These are phyloP conservation scores for Chlorodrepanis virens DNA, from an alignment of 2,113 vertebrate genomes.

Conservation along the genomic window DNA sequence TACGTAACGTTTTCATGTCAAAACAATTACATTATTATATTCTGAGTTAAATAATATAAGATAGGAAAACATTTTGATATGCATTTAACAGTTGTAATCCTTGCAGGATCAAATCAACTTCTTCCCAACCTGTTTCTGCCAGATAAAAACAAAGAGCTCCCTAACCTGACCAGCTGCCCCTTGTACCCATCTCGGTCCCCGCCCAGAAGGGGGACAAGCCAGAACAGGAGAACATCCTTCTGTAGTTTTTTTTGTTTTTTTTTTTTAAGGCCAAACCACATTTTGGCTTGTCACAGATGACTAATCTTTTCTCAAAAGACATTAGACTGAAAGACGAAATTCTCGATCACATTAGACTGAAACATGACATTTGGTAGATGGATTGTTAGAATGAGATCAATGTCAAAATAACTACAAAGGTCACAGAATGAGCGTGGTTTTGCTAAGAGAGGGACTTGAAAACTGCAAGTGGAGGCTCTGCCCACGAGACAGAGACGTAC, in stretches of 20 bases:
- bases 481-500: neutral
- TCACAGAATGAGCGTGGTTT: accelerated
- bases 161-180: neutral
- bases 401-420: neutral
- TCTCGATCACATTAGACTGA: neutral
- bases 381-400: neutral
- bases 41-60: conserved; percentile 77
- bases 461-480: neutral
- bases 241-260: neutral
- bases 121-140: conserved; percentile 25
- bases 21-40: conserved; percentile 81
- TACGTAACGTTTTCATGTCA: conserved; percentile 74
- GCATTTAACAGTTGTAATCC: conserved; percentile 70
- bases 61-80: conserved; percentile 78
- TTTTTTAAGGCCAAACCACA: neutral
- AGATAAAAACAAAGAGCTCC: neutral
- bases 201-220: neutral
- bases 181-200: neutral
- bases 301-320: neutral
- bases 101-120: conserved; percentile 67
- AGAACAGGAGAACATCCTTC: neutral
- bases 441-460: neutral
- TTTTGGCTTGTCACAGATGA: neutral
- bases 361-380: neutral
- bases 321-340: neutral